Base-by-base conservation (phyloP, 2,888 invertebrate genomes). In the Cotesia congregata region DNA sequence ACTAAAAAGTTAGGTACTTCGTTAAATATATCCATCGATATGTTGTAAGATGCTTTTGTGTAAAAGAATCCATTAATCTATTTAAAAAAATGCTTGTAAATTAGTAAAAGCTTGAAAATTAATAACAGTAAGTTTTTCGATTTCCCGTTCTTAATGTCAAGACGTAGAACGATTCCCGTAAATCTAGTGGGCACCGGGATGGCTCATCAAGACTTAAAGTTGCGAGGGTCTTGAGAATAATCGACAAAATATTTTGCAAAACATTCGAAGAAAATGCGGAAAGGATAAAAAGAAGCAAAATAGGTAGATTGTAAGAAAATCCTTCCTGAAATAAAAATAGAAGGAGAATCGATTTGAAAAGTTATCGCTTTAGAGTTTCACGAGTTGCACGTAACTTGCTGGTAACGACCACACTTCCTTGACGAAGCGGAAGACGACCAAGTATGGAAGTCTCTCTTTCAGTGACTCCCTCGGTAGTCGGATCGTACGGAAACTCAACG, bases 391-490 rank as follows among this genome's bases (percentile, higher is more conserved):
- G 71, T 71, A 71, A 71, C 62, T 71, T 61, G 67, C 70, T 75
- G 69, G 64, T 71, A 62, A 71, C 74, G 70, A 78, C 61, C 75
- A 40, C 72, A 73, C 76, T 71, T 76, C 64, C 71, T 71, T 61
- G 76, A 71, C 62, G 67, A 74, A 71, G 60, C 38, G 67, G 60
- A 74, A 59, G 60, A 67, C 61, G 70, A 64, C 72, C 50, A 61
- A 71, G 73, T 64, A 15, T 62, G 15, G 62, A n/a, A 9, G 30
- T 60, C 60, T 30, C 38, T 70, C 39, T 70, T n/a, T 20, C 68
- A 71, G 40, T 65, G 74, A 69, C 50, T 67, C 17, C 60, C 41
- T 67, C 61, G 75, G 67, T 41, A 72, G 61, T 68, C 67, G 64
- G 41, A 73, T 60, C 70, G 65, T 41, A n/a, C 67, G 50, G 74